Evolutionary conservation across 2,888 invertebrate genomes (phyloP).

Genomic region (Caenorhabditis doughertyi): DNA sequence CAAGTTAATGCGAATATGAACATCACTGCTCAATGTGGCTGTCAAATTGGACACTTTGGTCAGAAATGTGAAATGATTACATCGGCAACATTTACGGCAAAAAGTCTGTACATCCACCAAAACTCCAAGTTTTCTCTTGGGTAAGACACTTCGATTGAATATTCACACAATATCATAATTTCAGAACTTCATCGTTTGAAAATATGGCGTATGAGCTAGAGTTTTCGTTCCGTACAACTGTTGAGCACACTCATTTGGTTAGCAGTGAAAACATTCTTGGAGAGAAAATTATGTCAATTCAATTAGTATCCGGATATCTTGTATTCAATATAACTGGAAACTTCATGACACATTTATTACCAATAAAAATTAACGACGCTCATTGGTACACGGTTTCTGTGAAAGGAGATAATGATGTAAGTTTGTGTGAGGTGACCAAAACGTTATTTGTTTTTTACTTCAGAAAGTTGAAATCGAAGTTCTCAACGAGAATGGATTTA

Average conservation of each 20-base stretch:
- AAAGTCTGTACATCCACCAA: conserved; percentile 76
- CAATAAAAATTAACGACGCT: conserved; percentile 77
- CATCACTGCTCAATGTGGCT: conserved; percentile 60
- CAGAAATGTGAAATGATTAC: conserved; percentile 68
- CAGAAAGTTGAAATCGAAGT: conserved; percentile 51
- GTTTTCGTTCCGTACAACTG: conserved; percentile 79
- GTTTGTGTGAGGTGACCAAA: neutral
- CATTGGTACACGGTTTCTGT: conserved; percentile 75
- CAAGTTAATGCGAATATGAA: conserved; percentile 42
- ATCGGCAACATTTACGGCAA: conserved; percentile 71
- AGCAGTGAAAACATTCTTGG: conserved; percentile 80
- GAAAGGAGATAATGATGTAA: conserved; percentile 43
- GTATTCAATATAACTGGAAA: conserved; percentile 69
- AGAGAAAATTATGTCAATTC: conserved; percentile 65
- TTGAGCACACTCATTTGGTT: conserved; percentile 75
- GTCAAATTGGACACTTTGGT: conserved; percentile 69
- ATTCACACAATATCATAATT: conserved; percentile 11
- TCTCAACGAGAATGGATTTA: conserved; percentile 41
- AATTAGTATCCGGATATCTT: conserved; percentile 70
- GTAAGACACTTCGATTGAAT: conserved; percentile 23
- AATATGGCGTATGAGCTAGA: conserved; percentile 68
- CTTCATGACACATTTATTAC: conserved; percentile 64
- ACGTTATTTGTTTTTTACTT: neutral
- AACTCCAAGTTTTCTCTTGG: conserved; percentile 73
- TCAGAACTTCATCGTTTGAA: conserved; percentile 59